These are phyloP conservation scores for Reinhardtius hippoglossoides DNA, from an alignment of 2,113 vertebrate genomes.

Conservation along the genomic window DNA sequence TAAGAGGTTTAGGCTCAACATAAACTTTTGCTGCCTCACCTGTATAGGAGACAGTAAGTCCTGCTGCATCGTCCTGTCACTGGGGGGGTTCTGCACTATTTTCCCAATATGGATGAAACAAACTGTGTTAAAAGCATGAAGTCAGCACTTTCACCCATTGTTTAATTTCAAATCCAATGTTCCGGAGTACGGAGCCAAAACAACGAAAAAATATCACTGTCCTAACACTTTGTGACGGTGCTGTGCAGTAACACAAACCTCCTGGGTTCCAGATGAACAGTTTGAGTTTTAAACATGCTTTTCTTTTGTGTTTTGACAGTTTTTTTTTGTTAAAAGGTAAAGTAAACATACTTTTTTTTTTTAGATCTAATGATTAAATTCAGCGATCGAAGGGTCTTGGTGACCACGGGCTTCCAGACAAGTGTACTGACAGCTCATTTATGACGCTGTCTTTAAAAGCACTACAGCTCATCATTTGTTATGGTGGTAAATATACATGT, in stretches of 20 bases:
- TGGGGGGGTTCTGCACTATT: too few species aligned
- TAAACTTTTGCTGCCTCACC: too few species aligned
- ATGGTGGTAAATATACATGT: conserved; percentile 25
- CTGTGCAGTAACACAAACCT: conserved; percentile 1
- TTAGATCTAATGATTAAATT: conserved; percentile 9
- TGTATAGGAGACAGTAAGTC: not conserved
- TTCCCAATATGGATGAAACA: not conserved
- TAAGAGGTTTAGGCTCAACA: too few species aligned
- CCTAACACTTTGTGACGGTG: conserved; percentile 23
- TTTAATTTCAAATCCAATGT: conserved; percentile 23
- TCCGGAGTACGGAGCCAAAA: conserved; percentile 11
- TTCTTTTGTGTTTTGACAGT: too few species aligned
- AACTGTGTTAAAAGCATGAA: not conserved
- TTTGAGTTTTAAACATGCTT: not conserved
- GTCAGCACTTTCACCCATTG: conserved; percentile 10
- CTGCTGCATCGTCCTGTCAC: not conserved
- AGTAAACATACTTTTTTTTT: not conserved
- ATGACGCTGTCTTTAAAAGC: conserved; percentile 27
- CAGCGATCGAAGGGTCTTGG: not conserved
- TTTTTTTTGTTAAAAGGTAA: too few species aligned
- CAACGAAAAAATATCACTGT: not conserved
- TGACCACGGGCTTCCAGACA: not conserved
- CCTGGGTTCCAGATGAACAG: not conserved
- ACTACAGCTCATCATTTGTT: not conserved
- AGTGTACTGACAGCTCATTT: conserved; percentile 21